Base-by-base conservation (phyloP, 2,888 invertebrate genomes). In the Rotaria sp. region DNA sequence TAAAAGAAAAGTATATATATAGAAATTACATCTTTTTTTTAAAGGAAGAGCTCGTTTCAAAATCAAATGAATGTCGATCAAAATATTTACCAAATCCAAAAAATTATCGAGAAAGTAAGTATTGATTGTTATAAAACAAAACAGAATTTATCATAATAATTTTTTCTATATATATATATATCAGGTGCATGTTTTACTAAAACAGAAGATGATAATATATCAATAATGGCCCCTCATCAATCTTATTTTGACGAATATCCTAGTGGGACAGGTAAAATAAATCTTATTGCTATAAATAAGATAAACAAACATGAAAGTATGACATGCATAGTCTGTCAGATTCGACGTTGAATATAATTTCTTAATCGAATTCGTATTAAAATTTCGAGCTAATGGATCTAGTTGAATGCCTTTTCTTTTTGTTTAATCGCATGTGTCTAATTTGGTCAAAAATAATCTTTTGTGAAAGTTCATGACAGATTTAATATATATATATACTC, bases 41-140 rank as follows among this genome's bases (percentile, higher is more conserved):
- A n/a, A 1, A 80, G 80, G 80, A 80, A 80, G 80, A 80, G 0
- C 80, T 80, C 11, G 80, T 80, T 26, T 38, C 45, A 80, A 80
- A 80, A 80, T 80, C 80, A 11, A 45, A 41, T 80, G 45, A 80
- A 45, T 80, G 45, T 45, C 80, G 80, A 80, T 80, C 80, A n/a
- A 80, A 80, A 80, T 80, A 80, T 45, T 80, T 80, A 10, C 45
- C 45, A 11, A 41, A 45, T 80, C 13, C 45, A 80, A 8, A 26
- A 41, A 1, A 41, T 8, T 80, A 45, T 80, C 80, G 80, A 26
- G 2, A 0, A 80, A 80, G 80, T 80, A 45, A n/a, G 15, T 35
- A 30, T 0, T 35, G 1, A 35, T 18, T 18, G 30, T 13, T n/a
- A 21, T 30, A 5, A 5, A 50, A n/a, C n/a, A n/a, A 50, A 30